Evolutionary conservation across 2,888 invertebrate genomes (phyloP).

Genomic region (Sialis lutaria): DNA sequence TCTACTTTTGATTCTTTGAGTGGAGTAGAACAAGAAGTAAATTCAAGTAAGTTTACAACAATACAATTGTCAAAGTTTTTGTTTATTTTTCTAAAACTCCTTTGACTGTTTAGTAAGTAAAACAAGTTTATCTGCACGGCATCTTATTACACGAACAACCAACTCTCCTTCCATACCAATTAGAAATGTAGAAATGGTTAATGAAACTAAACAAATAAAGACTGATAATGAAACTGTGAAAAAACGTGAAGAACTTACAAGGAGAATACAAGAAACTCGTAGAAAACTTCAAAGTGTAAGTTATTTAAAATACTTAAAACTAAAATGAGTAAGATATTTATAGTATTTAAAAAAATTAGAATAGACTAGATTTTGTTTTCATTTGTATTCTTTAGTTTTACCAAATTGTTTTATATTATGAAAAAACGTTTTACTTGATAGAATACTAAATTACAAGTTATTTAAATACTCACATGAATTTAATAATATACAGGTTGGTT

Average conservation of each 20-base stretch:
- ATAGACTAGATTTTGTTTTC: no score
- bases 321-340: not conserved
- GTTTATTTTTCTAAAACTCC: not conserved
- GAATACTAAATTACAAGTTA: no score
- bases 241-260: slow-evolving; percentile 60
- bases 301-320: slow-evolving; percentile 11
- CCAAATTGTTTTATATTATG: no score
- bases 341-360: no score
- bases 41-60: slow-evolving; percentile 10
- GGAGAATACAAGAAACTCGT: slow-evolving; percentile 69
- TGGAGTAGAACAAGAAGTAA: slow-evolving; percentile 36
- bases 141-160: slow-evolving; percentile 18
- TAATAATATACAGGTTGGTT: slow-evolving; percentile 41
- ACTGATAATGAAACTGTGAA: slow-evolving; percentile 45
- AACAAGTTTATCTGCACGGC: slow-evolving; percentile 47
- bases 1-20: slow-evolving; percentile 56
- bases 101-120: slow-evolving; percentile 21
- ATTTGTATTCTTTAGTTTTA: no score
- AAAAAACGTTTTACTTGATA: no score
- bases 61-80: not conserved
- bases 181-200: slow-evolving; percentile 32
- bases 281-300: slow-evolving; percentile 75
- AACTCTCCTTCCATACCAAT: slow-evolving; percentile 20
- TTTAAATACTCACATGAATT: not conserved
- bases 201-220: slow-evolving; percentile 34